phyloP scores from a whole-genome alignment of 2,888 invertebrate species.

The Sinodicranocentrus sp. region DNA sequence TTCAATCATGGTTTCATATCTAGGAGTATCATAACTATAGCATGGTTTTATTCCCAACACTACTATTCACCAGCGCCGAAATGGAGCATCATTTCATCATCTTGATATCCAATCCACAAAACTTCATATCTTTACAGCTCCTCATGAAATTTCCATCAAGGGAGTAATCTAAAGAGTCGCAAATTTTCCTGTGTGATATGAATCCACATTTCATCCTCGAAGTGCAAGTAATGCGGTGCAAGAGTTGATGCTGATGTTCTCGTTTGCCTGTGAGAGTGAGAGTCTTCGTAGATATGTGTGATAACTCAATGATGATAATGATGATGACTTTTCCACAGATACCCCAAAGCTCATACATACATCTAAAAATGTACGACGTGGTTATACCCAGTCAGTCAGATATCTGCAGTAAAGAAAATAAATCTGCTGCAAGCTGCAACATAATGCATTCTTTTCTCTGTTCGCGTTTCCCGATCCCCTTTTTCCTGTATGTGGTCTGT shows the following conservation, averaged over 20 bases:
- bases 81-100: background rate
- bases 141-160: conserved; percentile 44
- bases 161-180: conserved; percentile 30
- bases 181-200: background rate
- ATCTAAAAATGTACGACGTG: too few species aligned
- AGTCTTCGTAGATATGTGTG: background rate
- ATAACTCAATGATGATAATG: conserved; percentile 17
- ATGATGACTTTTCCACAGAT: conserved; percentile 38
- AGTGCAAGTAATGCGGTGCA: background rate
- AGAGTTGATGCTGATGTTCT: conserved; percentile 3
- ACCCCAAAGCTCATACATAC: too few species aligned
- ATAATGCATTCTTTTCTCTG: too few species aligned
- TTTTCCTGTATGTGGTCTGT: too few species aligned
- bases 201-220: conserved; percentile 12
- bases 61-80: background rate
- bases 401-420: too few species aligned
- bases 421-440: too few species aligned
- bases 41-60: background rate
- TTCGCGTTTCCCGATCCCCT: too few species aligned
- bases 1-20: conserved; percentile 23
- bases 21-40: background rate
- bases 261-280: background rate
- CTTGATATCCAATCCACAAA: background rate
- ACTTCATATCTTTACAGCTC: background rate
- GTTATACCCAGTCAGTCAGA: too few species aligned